Base-by-base conservation (phyloP, 2,113 vertebrate species). In the Garra rufa region DNA sequence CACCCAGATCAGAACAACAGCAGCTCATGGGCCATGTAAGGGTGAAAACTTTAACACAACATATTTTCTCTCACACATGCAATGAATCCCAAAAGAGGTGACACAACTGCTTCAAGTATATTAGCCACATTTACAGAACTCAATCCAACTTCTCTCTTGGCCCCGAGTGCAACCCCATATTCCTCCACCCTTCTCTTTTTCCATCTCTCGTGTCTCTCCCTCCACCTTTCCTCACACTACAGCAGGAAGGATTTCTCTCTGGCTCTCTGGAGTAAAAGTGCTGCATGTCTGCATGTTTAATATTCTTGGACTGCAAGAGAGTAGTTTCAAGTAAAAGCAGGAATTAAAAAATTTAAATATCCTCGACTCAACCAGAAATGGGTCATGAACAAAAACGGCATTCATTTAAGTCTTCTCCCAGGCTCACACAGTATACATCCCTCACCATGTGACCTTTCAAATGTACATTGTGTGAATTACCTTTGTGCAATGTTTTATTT, bases 341-440 rank as follows among this genome's bases (percentile, higher is more conserved):
- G 75, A 41, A 70, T 70, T 82, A 65, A 80, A 80, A 81, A 69
- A 50, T 48, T 34, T 19, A 67, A 81, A 67, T 80, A 80, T 81
- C 78, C 59, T 81, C 43, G 11, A 67, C 41, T 70, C 46, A 38
- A 82, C 28, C 21, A 82, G 19, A 82, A 82, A 52, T 82, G 48
- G 65, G 80, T 55, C 46, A 82, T 41, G 63, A 82, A 82, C 44
- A 52, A 55, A 2, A 70, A 82, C 19, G 1, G 9, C 2, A 28
- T 70, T 55, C 46, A 15, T 81, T 69, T 52, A 81, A 69, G 38
- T 77, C n/a, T 24, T 15, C 19, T 75, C 43, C 15, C 7, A 30
- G 26, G 24, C 44, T 48, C 59, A 10, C 17, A 46, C 59, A n/a
- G 26, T 21, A 34, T 28, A 65, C 24, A 21, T 70, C 13, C 19